Evolutionary conservation across 2,113 vertebrate species (phyloP).

Genomic region (Petaurus breviceps): DNA sequence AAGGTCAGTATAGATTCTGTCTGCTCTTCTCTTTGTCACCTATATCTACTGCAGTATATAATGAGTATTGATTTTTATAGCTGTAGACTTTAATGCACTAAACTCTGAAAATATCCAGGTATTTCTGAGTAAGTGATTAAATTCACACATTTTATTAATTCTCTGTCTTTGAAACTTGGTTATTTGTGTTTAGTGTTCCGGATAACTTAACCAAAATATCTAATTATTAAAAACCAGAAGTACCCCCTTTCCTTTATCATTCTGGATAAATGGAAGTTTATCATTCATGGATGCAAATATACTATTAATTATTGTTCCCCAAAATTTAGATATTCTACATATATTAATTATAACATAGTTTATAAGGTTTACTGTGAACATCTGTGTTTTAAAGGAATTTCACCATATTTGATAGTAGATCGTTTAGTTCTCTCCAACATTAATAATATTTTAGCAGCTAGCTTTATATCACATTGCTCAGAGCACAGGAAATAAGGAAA

Average conservation of each 20-base stretch:
- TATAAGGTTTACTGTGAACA: constrained; percentile 34
- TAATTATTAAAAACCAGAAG: neutral
- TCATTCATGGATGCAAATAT: neutral
- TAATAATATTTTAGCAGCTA: neutral
- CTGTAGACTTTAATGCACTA: neutral
- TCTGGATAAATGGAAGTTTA: constrained; percentile 40
- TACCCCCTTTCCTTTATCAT: constrained; percentile 27
- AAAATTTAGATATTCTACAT: neutral
- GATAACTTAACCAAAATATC: constrained; percentile 37
- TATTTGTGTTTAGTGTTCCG: constrained; percentile 24
- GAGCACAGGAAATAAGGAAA: constrained; percentile 38
- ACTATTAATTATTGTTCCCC: neutral
- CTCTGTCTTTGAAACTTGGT: constrained; percentile 28
- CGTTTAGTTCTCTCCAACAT: constrained; percentile 32
- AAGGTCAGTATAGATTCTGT: constrained; percentile 8
- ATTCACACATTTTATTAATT: constrained; percentile 32
- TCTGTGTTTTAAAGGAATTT: constrained; percentile 7
- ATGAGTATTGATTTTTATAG: constrained; percentile 47
- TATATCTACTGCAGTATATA: constrained; percentile 8
- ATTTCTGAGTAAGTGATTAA: constrained; percentile 20
- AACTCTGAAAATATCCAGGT: neutral
- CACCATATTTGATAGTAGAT: neutral
- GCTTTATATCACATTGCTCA: neutral
- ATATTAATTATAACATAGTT: neutral
- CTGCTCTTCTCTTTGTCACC: neutral